These are phyloP conservation scores for Macroramphosus scolopax DNA, from an alignment of 2,797 vertebrate genomes.

Conservation along the genomic window DNA sequence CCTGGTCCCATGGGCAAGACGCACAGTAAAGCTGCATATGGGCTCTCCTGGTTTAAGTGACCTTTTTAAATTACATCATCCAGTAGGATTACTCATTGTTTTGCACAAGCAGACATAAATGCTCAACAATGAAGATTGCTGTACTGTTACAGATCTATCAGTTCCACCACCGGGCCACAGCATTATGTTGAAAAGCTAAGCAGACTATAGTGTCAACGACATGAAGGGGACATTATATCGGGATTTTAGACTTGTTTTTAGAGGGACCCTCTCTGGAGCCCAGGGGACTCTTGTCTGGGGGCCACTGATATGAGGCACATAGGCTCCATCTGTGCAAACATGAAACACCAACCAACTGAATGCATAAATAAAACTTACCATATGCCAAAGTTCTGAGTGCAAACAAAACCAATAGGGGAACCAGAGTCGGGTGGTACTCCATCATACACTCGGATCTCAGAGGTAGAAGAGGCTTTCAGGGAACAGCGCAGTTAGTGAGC, in stretches of 20 bases:
- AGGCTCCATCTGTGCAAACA: conserved; percentile 54
- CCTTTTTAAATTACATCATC: conserved; percentile 57
- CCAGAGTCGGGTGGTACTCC: conserved; percentile 65
- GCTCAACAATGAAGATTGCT: no score
- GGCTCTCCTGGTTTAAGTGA: conserved; percentile 51
- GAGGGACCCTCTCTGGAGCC: background rate
- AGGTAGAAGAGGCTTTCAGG: conserved; percentile 4
- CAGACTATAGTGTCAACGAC: no score
- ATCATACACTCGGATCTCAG: conserved; percentile 55
- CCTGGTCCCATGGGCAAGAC: conserved; percentile 50
- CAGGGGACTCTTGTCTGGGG: conserved; percentile 8
- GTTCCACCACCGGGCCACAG: no score
- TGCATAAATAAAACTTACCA: conserved; percentile 79
- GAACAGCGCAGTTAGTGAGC: no score
- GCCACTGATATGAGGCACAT: conserved; percentile 10
- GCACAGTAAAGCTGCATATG: conserved; percentile 47
- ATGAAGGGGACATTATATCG: no score
- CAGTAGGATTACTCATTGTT: conserved; percentile 23
- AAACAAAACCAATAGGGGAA: conserved; percentile 58
- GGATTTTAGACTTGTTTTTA: no score
- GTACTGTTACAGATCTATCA: no score
- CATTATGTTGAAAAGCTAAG: no score
- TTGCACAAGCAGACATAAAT: background rate
- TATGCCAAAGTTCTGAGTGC: conserved; percentile 67
- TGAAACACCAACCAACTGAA: conserved; percentile 8